Evolutionary conservation across 2,797 vertebrate genomes (phyloP), one percentile per base, ranked within the genome.

Genomic region (Cossypha niveicapilla): DNA sequence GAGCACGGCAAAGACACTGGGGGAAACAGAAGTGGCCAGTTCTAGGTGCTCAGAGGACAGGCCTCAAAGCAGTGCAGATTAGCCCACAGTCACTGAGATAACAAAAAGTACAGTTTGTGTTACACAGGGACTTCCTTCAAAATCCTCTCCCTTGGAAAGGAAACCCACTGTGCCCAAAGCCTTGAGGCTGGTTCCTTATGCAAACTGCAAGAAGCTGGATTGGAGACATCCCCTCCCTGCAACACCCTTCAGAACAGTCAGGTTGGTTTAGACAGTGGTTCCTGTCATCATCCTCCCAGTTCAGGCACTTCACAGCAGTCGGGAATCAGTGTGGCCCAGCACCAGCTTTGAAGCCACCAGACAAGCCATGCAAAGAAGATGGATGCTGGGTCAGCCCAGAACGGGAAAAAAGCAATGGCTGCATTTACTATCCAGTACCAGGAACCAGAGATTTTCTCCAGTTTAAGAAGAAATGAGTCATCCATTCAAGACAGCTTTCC

Each of bases 381-480:
- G 0, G 24, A 66, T 1, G 25, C 72, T 25, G 37, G 42, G 32
- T 25, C 48, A 62, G 37, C 18, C 65, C 61, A 45, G 21, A 48
- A 34, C 9, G 42, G 32, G 28, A 57, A 66, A 88, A 25, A 39
- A 35, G 51, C 39, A 58, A 82, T 45, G 53, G 28, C 28, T 88
- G 1, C n/a, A 7, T 57, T 67, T 65, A 54, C 58, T 11, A 32
- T 2, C 27, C 50, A 24, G 37, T 32, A 72, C 14, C 15, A 53
- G 27, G 58, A 83, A 53, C 30, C 28, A 37, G 82, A 58, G 32
- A 27, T 78, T 63, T 65, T 44, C 66, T 71, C 44, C 28, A 7
- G 45, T 35, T 89, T 35, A 54, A 13, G n/a, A 47, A 73, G 71
- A 37, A 84, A 45, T 28, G 80, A 96, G 54, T 81, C 81, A 91